A percentile compares a stretch with the other conserved stretches of the same genome.
These are phyloP conservation scores for Rhyacophila evoluta DNA, from an alignment of 2,888 invertebrate genomes.

Conservation along the genomic window DNA sequence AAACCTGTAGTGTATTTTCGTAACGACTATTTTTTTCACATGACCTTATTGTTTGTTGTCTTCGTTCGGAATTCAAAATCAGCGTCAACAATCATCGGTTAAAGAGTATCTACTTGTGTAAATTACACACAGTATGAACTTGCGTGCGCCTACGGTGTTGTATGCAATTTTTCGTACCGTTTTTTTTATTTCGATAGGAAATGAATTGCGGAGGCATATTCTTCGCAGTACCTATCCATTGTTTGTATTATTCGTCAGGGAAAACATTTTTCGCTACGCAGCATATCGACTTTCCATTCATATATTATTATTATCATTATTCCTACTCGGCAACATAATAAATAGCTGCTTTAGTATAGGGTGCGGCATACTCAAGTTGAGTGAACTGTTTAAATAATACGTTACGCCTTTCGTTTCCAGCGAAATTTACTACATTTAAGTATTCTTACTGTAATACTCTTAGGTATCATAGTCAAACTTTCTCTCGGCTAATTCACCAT, in stretches of 20 bases:
- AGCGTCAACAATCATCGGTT: not conserved
- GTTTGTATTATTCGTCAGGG: constrained; percentile 43
- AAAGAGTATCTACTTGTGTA: not conserved
- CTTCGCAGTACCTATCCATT: constrained; percentile 27
- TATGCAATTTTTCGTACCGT: not conserved
- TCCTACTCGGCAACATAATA: not conserved
- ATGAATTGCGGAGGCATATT: not conserved
- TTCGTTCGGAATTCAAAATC: constrained; percentile 5
- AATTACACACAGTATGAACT: not conserved
- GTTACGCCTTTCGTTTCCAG: not conserved
- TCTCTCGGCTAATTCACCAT: too few species aligned
- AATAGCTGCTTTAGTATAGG: not conserved
- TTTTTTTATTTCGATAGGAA: constrained; percentile 1
- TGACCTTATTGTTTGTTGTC: constrained; percentile 39
- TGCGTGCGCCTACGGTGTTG: constrained; percentile 29
- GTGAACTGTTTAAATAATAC: constrained; percentile 5
- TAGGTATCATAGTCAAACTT: too few species aligned
- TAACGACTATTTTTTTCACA: constrained; percentile 23
- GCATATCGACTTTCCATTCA: constrained; percentile 17
- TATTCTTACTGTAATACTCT: too few species aligned
- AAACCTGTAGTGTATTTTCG: constrained; percentile 27
- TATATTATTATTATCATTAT: not conserved
- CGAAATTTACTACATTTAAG: not conserved
- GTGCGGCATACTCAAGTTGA: not conserved
- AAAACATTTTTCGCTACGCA: constrained; percentile 30